Percentiles rank a stretch among this genome's conserved stretches.
Conservation (phyloP, 2,113 vertebrate species). For the Mustela lutreola region DNA sequence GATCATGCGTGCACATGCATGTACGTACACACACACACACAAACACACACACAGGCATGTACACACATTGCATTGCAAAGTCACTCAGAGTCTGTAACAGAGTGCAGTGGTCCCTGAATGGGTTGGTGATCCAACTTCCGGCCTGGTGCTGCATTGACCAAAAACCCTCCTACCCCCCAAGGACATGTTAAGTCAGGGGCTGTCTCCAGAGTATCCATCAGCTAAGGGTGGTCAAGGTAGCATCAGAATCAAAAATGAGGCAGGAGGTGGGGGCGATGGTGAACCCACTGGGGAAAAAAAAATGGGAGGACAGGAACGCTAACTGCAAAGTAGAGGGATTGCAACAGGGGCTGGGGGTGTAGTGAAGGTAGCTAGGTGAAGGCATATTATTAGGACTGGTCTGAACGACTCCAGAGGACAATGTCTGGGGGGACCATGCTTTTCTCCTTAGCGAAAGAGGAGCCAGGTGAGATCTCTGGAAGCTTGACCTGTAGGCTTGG, state of each 20-base stretch:
- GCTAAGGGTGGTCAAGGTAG: background rate
- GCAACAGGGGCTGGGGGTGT: accelerated
- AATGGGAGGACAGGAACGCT: background rate
- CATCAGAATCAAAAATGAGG: background rate
- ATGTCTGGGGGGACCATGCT: background rate
- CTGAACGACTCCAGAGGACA: background rate
- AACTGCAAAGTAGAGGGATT: background rate
- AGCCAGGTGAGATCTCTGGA: background rate
- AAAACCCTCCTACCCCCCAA: background rate
- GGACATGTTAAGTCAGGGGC: background rate
- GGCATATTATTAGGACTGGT: background rate
- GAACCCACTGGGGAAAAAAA: background rate
- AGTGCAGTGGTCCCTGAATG: background rate
- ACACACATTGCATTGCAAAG: background rate
- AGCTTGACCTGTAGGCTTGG: background rate
- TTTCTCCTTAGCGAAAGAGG: background rate
- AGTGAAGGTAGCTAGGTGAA: background rate
- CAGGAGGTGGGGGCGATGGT: background rate
- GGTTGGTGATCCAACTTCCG: background rate
- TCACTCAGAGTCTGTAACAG: background rate
- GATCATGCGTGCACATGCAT: background rate
- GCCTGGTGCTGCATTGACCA: background rate
- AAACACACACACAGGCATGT: background rate
- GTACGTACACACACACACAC: background rate
- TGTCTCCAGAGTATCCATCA: background rate